A percentile compares a stretch with the other conserved stretches of the same genome.
These are phyloP conservation scores for Laterallus jamaicensis DNA, from an alignment of 2,113 vertebrate species.

Conservation along the genomic window DNA sequence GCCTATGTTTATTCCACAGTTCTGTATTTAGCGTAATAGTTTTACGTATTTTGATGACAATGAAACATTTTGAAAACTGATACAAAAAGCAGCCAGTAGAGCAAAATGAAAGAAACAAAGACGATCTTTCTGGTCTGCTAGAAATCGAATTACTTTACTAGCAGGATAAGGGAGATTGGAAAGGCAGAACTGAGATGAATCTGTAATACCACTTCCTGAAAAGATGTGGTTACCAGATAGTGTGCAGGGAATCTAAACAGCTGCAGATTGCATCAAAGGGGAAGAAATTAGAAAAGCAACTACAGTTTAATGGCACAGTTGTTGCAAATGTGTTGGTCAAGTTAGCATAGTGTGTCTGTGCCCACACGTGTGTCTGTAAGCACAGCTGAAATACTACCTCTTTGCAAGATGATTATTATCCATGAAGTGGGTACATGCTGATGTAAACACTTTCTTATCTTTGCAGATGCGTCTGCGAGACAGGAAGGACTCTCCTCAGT, in stretches of 20 bases:
- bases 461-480: slow-evolving; percentile 91
- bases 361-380: background rate
- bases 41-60: background rate
- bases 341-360: background rate
- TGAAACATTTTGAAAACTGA: background rate
- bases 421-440: background rate
- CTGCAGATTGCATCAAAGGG: background rate
- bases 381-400: background rate
- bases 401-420: background rate
- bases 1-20: background rate
- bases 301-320: background rate
- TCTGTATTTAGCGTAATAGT: background rate
- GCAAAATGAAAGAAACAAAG: background rate
- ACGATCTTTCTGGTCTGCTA: background rate
- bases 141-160: background rate
- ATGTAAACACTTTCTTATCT: slow-evolving; percentile 14
- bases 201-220: background rate
- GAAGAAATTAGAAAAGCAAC: background rate
- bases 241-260: background rate
- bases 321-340: background rate
- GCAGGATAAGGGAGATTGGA: background rate
- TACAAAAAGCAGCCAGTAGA: background rate
- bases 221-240: background rate
- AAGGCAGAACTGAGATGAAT: background rate
- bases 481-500: slow-evolving; percentile 91